phyloP scores from a whole-genome alignment of 2,113 vertebrate species.

The Acanthisitta chloris region DNA sequence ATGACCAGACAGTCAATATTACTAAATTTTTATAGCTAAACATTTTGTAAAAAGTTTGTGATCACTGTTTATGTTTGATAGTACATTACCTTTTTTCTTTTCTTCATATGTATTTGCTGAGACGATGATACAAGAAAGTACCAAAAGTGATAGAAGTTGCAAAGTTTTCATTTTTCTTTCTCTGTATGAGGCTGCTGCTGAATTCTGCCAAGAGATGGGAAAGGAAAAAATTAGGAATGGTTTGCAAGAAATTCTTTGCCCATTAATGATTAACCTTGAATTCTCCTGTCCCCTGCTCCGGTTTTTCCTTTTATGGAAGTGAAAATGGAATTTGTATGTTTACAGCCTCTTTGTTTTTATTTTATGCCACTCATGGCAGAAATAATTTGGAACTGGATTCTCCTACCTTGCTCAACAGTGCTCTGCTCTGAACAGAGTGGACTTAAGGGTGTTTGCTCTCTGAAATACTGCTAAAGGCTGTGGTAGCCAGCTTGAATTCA shows the following conservation, averaged over 20 bases:
- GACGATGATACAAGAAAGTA: slow-evolving; percentile 34
- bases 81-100: slow-evolving; percentile 70
- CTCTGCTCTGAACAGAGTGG: background rate
- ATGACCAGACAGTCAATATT: background rate
- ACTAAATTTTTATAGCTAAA: background rate
- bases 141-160: slow-evolving; percentile 29
- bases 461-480: slow-evolving; percentile 39
- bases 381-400: background rate
- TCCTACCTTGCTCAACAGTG: background rate
- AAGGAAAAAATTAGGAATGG: slow-evolving; percentile 4
- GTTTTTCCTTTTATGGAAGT: slow-evolving; percentile 12
- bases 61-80: background rate
- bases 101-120: slow-evolving; percentile 37
- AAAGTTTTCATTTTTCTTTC: slow-evolving; percentile 65
- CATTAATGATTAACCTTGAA: slow-evolving; percentile 78
- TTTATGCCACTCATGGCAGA: background rate
- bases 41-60: background rate
- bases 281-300: background rate
- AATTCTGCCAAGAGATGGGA: slow-evolving; percentile 52
- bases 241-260: slow-evolving; percentile 29
- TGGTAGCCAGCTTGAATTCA: background rate
- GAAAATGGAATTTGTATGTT: background rate
- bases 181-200: background rate
- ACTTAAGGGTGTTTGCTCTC: background rate
- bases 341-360: background rate